phyloP scores from a whole-genome alignment of 2,113 vertebrate species.

The Odontophorus gujanensis region DNA sequence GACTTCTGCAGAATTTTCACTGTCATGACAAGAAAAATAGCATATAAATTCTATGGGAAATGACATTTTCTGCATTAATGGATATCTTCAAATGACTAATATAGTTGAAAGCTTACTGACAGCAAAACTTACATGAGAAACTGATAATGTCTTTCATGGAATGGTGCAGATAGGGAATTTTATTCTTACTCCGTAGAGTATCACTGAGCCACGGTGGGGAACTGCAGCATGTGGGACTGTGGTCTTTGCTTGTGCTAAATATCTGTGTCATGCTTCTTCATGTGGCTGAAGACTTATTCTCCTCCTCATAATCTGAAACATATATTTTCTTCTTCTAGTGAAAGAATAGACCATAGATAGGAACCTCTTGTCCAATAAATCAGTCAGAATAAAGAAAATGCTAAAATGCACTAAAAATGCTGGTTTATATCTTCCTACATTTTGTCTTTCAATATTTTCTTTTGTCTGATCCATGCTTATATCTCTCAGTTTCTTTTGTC shows the following conservation, averaged over 20 bases:
- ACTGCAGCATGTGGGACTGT: neutral
- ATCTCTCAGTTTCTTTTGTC: neutral
- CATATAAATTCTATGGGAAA: neutral
- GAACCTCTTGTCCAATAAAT: neutral
- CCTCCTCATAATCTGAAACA: neutral
- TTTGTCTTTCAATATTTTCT: neutral
- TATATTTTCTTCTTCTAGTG: neutral
- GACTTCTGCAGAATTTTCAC: neutral
- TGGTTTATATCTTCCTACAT: neutral
- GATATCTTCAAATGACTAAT: neutral
- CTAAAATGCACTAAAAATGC: neutral
- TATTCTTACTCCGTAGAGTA: neutral
- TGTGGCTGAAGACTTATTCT: neutral
- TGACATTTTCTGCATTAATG: neutral
- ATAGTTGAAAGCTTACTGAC: neutral
- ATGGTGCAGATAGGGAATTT: neutral
- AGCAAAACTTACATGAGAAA: neutral
- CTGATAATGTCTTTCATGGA: neutral
- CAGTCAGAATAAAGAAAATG: neutral
- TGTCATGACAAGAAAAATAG: neutral
- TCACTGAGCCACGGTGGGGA: neutral
- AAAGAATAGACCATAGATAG: neutral
- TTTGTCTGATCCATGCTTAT: neutral
- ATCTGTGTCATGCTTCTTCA: neutral
- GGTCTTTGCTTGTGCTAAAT: neutral